Conservation (phyloP, 2,113 vertebrate genomes). For the Rafetus swinhoei region DNA sequence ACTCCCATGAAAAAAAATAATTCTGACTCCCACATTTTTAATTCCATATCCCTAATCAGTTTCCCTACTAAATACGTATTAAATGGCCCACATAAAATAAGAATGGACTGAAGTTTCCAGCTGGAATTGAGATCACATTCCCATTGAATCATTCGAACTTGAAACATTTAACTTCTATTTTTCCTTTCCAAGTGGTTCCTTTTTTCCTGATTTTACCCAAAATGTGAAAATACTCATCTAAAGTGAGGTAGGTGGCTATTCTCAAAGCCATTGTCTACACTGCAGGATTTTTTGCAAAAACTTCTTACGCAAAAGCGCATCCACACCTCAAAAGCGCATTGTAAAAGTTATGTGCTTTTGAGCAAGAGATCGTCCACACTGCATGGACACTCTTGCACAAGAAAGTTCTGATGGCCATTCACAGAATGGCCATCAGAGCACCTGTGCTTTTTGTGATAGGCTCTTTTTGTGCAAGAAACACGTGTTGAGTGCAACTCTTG, state of each 20-base stretch:
- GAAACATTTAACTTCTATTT: constrained; percentile 25
- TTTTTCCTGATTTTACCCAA: background rate
- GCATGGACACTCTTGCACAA: no score
- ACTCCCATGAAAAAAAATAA: background rate
- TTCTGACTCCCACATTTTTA: background rate
- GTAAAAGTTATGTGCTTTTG: no score
- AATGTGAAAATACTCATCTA: background rate
- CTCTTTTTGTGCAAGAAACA: no score
- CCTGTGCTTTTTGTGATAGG: no score
- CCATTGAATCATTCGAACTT: background rate
- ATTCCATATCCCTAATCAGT: background rate
- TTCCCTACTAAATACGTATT: background rate
- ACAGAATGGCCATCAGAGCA: no score
- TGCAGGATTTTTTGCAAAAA: no score
- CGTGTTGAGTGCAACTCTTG: no score
- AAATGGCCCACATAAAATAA: background rate
- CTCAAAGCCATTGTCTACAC: background rate
- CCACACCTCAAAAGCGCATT: no score
- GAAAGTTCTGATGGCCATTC: no score
- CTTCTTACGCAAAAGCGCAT: no score
- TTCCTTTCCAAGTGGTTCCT: background rate
- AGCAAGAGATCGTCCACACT: no score
- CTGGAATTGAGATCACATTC: background rate
- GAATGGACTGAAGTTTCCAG: background rate
- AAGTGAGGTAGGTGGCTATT: background rate